Conservation (phyloP, 2,888 invertebrate species). For the Cotesia congregata region DNA sequence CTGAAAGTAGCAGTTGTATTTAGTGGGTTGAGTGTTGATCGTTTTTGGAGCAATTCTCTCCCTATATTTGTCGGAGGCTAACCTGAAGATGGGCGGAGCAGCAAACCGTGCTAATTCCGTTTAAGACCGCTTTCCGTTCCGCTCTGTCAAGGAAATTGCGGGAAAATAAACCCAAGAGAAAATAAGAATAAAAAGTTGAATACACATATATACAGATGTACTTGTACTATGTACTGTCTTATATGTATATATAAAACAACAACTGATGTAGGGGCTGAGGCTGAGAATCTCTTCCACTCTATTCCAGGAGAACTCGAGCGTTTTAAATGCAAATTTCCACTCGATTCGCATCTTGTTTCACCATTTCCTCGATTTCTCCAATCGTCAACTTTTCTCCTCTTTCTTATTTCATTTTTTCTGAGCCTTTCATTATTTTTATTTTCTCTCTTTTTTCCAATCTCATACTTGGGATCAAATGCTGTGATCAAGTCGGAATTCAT, state of each 20-base stretch:
- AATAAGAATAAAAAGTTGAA: conserved; percentile 31
- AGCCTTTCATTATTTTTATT: not conserved
- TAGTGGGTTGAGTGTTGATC: not conserved
- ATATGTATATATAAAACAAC: conserved; percentile 29
- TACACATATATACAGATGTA: conserved; percentile 23
- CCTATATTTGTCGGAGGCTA: not conserved
- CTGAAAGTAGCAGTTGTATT: conserved; percentile 12
- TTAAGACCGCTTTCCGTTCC: conserved; percentile 64
- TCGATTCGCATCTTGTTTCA: conserved; percentile 52
- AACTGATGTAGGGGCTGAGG: conserved; percentile 22
- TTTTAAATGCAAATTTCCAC: conserved; percentile 63
- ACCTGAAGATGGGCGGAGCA: conserved; percentile 51
- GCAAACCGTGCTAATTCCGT: conserved; percentile 64
- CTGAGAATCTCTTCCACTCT: conserved; percentile 28
- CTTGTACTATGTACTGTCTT: conserved; percentile 13
- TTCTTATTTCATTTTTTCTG: conserved; percentile 1
- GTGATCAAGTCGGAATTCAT: conserved; percentile 26
- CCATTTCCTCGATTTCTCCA: conserved; percentile 35
- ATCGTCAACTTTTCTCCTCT: conserved; percentile 26
- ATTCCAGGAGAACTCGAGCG: conserved; percentile 49
- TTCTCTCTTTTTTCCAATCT: not conserved
- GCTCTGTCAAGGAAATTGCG: conserved; percentile 64
- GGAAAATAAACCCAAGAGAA: conserved; percentile 59
- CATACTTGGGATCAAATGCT: conserved; percentile 16
- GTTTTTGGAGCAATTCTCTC: not conserved